Conservation (phyloP, 1,140 invertebrate species). For the Wasmannia auropunctata region DNA sequence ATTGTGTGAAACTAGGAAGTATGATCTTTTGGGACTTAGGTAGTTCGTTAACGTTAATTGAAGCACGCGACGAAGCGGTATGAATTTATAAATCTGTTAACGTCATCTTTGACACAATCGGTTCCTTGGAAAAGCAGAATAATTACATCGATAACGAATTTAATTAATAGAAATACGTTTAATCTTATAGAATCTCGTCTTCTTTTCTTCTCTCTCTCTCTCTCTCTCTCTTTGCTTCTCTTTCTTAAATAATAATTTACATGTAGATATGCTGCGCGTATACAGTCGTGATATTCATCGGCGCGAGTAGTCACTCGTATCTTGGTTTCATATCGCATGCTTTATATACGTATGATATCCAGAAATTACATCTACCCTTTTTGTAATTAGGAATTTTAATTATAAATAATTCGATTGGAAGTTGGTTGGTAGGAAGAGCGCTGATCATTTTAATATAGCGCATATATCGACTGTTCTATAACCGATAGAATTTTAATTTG, state of each 20-base stretch:
- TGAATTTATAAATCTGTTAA: not conserved
- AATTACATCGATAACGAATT: not conserved
- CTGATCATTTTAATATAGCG: not conserved
- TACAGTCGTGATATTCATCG: not conserved
- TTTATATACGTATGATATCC: not conserved
- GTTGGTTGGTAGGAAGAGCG: not conserved
- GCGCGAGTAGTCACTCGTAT: not conserved
- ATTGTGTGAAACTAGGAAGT: slow-evolving; percentile 77
- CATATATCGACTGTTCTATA: too few relatives aligned
- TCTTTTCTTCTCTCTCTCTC: not conserved
- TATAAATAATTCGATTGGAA: too few relatives aligned
- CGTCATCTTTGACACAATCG: not conserved
- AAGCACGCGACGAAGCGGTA: not conserved
- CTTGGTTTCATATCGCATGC: not conserved
- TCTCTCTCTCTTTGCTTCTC: not conserved
- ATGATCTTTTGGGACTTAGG: slow-evolving; percentile 63
- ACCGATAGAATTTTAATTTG: not conserved
- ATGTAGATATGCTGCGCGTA: not conserved
- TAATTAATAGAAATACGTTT: slow-evolving; percentile 17
- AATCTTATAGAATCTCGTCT: not conserved
- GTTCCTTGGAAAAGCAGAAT: not conserved
- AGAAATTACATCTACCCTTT: not conserved
- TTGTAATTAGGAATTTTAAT: not conserved
- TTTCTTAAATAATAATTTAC: slow-evolving; percentile 54
- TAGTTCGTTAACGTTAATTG: slow-evolving; percentile 27